phyloP scores from a whole-genome alignment of 2,888 invertebrate genomes.

The Philaethria dido region DNA sequence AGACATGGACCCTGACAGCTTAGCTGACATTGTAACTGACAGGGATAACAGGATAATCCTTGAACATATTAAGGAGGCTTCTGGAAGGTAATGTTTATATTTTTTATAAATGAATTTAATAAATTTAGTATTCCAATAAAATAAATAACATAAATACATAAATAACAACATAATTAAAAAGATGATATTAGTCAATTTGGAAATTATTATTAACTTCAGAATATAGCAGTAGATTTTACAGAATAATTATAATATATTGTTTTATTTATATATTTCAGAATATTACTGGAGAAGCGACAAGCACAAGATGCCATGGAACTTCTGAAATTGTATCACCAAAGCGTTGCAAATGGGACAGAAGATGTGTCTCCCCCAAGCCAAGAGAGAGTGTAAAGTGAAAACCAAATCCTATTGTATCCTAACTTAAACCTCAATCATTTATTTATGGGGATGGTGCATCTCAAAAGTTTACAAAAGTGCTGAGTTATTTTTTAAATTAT shows the following conservation, averaged over 20 bases:
- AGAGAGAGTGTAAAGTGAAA: slow-evolving; percentile 67
- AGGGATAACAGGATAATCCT: slow-evolving; percentile 89
- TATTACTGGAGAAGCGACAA: slow-evolving; percentile 91
- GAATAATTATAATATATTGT: no score
- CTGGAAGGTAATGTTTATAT: slow-evolving; percentile 85
- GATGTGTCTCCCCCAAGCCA: slow-evolving; percentile 77
- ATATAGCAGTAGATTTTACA: no score
- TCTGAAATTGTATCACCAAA: slow-evolving; percentile 88
- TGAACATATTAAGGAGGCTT: slow-evolving; percentile 92
- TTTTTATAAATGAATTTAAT: neutral
- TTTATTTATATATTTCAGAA: slow-evolving; percentile 66
- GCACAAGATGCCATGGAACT: slow-evolving; percentile 94
- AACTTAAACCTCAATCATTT: slow-evolving; percentile 67
- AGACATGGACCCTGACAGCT: slow-evolving; percentile 95
- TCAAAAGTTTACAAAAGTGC: slow-evolving; percentile 80
- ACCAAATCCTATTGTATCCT: slow-evolving; percentile 42
- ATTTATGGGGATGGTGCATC: slow-evolving; percentile 72
- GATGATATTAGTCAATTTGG: no score
- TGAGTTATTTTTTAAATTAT: slow-evolving; percentile 2
- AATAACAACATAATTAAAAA: no score
- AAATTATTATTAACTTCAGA: no score
- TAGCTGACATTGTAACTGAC: slow-evolving; percentile 91
- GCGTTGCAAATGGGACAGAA: slow-evolving; percentile 78
- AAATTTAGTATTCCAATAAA: neutral
- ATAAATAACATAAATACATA: neutral